Evolutionary conservation across 2,113 vertebrate species (phyloP).

Genomic region (Sisor rabdophorus): DNA sequence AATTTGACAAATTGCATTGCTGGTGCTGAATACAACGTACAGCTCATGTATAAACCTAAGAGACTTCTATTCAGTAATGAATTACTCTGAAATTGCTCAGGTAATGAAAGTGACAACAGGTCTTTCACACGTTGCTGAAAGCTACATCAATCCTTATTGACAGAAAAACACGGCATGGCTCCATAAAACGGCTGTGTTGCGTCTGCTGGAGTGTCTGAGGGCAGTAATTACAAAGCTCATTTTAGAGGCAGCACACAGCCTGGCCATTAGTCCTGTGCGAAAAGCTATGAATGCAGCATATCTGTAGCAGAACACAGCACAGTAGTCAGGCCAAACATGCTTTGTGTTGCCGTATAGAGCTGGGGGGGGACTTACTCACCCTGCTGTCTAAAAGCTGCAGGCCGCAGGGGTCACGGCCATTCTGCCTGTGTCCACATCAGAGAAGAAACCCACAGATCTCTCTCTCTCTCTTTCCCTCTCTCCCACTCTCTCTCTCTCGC

Average conservation of each 20-base stretch:
- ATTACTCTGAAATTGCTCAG: constrained; percentile 38
- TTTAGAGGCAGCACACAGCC: constrained; percentile 41
- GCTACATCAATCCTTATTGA: constrained; percentile 41
- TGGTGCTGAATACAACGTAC: constrained; percentile 23
- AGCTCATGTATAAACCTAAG: constrained; percentile 32
- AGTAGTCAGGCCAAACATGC: constrained; percentile 36
- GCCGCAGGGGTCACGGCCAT: constrained; percentile 70
- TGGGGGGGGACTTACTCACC: constrained; percentile 61
- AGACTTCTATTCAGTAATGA: constrained; percentile 36
- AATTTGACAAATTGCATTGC: constrained; percentile 20
- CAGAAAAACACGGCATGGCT: constrained; percentile 27
- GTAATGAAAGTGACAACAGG: constrained; percentile 37
- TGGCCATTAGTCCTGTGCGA: constrained; percentile 37
- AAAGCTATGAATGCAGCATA: constrained; percentile 33
- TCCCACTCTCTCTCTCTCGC: constrained; percentile 32
- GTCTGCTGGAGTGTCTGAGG: constrained; percentile 38
- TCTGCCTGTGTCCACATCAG: constrained; percentile 68
- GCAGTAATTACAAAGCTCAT: constrained; percentile 49
- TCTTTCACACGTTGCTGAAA: constrained; percentile 40
- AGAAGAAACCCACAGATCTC: constrained; percentile 59
- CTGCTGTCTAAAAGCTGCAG: constrained; percentile 59
- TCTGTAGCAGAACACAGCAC: constrained; percentile 41
- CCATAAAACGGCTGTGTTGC: constrained; percentile 35
- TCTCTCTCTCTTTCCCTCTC: constrained; percentile 46
- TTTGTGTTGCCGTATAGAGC: constrained; percentile 64